Evolutionary conservation across 1,140 invertebrate genomes (phyloP), one percentile per base, ranked within the genome.

Genomic region (Babylonia areolata): DNA sequence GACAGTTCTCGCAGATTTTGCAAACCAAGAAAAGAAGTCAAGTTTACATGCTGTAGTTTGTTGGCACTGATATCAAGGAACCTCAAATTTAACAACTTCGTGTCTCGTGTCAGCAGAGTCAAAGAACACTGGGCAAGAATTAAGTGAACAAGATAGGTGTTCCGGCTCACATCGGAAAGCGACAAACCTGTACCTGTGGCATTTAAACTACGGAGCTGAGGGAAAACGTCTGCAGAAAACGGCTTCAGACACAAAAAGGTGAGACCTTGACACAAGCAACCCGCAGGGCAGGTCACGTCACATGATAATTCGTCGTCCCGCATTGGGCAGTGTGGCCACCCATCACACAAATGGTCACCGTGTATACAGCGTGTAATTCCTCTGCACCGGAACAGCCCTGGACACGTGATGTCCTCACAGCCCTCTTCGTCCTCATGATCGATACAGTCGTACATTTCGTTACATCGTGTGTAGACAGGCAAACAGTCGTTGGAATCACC

Each of bases 291-390:
- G 39, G 54, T 28, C 17, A 64, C 15, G 33, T 83, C 35, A 83
- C 81, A 83, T 31, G 33, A 39, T 17, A 64, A 40, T 37, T 83
- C 81, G 11, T 83, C 81, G 64, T 83, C 81, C 33, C 28, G 51
- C 17, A 33, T 2, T 5, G 81, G 81, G 73, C 86, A 87, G 42
- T 64, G 58, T 3, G 58, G 20, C 58, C 58, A 64, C 3, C 58
- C 58, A 20, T 64, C 58, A 64, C 58, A 64, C 58, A 64, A 15
- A 20, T 84, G 54, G 20, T 71, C 73, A 39, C 39, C 58, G 20
- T 46, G 35, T 3, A 87, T 17, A 84, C 86, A 87, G n/a, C 31
- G 35, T 28, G 58, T 64, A 0, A 23, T 23, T 23, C 5, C 5
- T 64, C 58, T 23, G 28, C 58, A 64, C 58, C 28, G 15, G 23